phyloP scores from a whole-genome alignment of 2,797 vertebrate genomes.

The Manis javanica region DNA sequence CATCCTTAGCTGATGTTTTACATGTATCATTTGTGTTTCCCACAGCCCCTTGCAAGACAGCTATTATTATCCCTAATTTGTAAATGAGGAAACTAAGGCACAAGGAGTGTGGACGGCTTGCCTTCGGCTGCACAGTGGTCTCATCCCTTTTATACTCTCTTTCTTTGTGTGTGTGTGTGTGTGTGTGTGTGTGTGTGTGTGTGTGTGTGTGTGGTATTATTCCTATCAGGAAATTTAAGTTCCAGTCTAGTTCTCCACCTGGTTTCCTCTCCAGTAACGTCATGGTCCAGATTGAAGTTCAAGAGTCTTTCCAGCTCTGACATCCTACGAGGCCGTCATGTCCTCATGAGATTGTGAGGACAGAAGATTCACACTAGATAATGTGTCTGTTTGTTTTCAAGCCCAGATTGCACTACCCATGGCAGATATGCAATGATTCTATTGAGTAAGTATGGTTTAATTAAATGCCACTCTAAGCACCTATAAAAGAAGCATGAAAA shows the following conservation, averaged over 20 bases:
- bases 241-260: neutral
- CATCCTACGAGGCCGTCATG: neutral
- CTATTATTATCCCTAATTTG: neutral
- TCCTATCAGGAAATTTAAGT: neutral
- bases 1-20: neutral
- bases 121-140: neutral
- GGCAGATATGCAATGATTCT: conserved; percentile 10
- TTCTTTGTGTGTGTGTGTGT: neutral
- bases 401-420: neutral
- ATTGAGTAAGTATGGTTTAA: conserved; percentile 47
- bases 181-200: too few species aligned
- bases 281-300: neutral
- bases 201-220: neutral
- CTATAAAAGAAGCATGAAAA: conserved; percentile 31
- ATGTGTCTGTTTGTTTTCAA: neutral
- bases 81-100: neutral
- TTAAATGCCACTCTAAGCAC: conserved; percentile 50
- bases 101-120: neutral
- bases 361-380: too few species aligned
- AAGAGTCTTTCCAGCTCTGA: neutral
- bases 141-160: neutral
- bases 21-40: neutral
- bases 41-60: neutral
- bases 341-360: neutral
- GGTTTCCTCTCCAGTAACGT: neutral